phyloP scores from a whole-genome alignment of 2,797 vertebrate genomes.

The Vultur gryphus region DNA sequence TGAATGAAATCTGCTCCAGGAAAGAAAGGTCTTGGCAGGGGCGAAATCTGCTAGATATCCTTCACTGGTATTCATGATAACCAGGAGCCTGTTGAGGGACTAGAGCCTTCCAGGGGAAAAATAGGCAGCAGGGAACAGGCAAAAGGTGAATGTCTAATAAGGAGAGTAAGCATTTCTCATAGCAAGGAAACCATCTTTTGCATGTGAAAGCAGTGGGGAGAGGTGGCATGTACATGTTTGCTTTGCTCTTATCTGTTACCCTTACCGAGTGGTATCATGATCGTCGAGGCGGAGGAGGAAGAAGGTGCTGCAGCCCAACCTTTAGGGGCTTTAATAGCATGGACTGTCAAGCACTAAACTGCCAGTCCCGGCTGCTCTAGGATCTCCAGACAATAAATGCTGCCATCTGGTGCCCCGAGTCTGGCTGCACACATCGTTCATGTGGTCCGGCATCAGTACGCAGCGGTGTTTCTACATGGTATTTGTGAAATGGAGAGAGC shows the following conservation, averaged over 20 bases:
- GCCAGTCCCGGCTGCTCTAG: neutral
- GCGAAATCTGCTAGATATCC: neutral
- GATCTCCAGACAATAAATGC: slow-evolving; percentile 21
- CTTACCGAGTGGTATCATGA: rapidly evolving
- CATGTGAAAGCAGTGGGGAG: neutral
- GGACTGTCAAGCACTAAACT: rapidly evolving
- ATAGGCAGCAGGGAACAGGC: neutral
- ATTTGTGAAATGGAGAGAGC: rapidly evolving
- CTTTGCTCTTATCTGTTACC: neutral
- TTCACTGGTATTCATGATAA: neutral
- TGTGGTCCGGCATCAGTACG: rapidly evolving
- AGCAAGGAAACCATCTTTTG: neutral
- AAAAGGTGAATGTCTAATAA: neutral
- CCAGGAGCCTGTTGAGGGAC: neutral
- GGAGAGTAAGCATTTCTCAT: neutral
- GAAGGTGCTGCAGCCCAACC: neutral
- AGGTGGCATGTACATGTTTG: neutral
- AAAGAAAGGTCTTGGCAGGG: neutral
- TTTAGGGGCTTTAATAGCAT: rapidly evolving
- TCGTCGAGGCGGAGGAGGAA: neutral
- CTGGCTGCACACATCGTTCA: neutral
- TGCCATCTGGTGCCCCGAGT: slow-evolving; percentile 50
- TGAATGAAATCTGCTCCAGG: neutral
- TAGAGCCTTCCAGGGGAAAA: neutral
- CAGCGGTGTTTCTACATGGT: rapidly evolving